Evolutionary conservation across 2,888 invertebrate species (phyloP).

Genomic region (Agrochola circellaris): DNA sequence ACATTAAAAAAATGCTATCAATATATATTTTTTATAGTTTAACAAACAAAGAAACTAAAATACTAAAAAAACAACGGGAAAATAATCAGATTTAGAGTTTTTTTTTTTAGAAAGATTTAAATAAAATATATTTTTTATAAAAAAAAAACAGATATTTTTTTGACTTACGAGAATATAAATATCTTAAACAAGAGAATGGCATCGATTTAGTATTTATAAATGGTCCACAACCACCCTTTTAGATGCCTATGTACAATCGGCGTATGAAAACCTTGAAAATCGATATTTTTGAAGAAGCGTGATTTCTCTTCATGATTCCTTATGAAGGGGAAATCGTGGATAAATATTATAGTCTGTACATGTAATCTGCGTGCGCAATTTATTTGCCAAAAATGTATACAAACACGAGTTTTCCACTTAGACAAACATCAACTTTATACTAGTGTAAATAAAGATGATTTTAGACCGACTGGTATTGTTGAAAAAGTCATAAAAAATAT

Average conservation of each 20-base stretch:
- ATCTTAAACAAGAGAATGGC: constrained; percentile 59
- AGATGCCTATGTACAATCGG: constrained; percentile 22
- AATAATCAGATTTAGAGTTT: constrained; percentile 61
- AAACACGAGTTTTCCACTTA: too few relatives aligned
- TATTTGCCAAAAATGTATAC: too few relatives aligned
- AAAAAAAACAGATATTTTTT: constrained; percentile 31
- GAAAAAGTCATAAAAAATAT: too few relatives aligned
- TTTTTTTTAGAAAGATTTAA: constrained; percentile 24
- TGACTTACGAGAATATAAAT: constrained; percentile 47
- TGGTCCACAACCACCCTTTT: constrained; percentile 25
- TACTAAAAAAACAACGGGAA: constrained; percentile 64
- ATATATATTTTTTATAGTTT: constrained; percentile 54
- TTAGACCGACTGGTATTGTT: too few relatives aligned
- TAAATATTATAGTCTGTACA: constrained; percentile 2
- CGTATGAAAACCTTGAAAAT: constrained; percentile 2
- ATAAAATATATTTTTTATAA: constrained; percentile 16
- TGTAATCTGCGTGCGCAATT: too few relatives aligned
- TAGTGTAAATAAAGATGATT: too few relatives aligned
- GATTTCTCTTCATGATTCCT: constrained; percentile 4
- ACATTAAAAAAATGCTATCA: constrained; percentile 48
- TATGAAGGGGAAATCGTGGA: not conserved
- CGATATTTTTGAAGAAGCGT: constrained; percentile 4
- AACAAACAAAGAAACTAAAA: constrained; percentile 65
- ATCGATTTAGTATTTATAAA: constrained; percentile 38
- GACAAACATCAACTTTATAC: too few relatives aligned